Evolutionary conservation across 1,140 invertebrate genomes (phyloP).

Genomic region (Ceratoteleas bidentatus): DNA sequence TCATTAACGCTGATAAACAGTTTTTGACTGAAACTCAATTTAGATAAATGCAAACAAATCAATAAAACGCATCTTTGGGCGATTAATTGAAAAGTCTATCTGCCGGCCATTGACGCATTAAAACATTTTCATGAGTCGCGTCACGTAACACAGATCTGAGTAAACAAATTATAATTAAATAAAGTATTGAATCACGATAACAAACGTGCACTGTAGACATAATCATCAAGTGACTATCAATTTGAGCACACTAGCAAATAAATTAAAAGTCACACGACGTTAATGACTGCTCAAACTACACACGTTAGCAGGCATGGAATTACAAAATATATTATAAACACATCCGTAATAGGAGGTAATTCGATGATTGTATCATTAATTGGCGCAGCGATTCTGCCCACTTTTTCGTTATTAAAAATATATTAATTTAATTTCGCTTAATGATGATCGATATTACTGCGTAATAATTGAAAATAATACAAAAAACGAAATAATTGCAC

Average conservation of each 20-base stretch:
- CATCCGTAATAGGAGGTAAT: background rate
- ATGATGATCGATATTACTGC: background rate
- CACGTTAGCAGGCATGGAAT: too few species aligned
- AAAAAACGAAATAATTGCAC: too few species aligned
- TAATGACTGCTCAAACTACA: background rate
- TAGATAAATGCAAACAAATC: background rate
- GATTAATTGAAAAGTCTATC: background rate
- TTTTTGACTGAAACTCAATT: too few species aligned
- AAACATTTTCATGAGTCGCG: slow-evolving; percentile 3
- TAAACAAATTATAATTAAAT: slow-evolving; percentile 15
- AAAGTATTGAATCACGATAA: slow-evolving; percentile 14
- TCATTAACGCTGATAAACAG: too few species aligned
- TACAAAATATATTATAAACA: background rate
- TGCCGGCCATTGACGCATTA: background rate
- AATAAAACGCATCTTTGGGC: background rate
- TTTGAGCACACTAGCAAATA: background rate
- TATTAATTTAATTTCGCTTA: background rate
- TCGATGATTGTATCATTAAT: slow-evolving; percentile 5
- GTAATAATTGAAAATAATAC: too few species aligned
- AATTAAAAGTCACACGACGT: background rate
- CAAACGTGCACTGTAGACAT: background rate
- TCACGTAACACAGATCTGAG: background rate
- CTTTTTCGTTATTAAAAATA: background rate
- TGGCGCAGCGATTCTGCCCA: background rate
- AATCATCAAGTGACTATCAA: slow-evolving; percentile 8